Evolutionary conservation across 2,113 vertebrate genomes (phyloP).

Genomic region (Tursiops truncatus): DNA sequence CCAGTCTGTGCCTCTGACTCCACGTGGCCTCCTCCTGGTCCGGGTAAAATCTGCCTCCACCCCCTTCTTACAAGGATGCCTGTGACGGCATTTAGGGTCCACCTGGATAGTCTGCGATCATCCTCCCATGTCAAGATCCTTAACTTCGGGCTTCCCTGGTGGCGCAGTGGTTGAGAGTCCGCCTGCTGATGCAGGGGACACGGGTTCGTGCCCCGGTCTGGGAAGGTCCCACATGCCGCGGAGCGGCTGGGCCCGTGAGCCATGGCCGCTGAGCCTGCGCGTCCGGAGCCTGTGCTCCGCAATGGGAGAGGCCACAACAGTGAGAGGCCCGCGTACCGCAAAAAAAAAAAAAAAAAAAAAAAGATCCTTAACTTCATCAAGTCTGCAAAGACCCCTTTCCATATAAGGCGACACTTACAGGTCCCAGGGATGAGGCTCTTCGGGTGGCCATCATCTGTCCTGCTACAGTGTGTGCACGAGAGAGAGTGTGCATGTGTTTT

Average conservation of each 20-base stretch:
- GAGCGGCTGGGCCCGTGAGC: too few relatives aligned
- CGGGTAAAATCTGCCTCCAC: not conserved
- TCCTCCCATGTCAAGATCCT: not conserved
- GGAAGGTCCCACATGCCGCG: too few relatives aligned
- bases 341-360: too few relatives aligned
- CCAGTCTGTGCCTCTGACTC: not conserved
- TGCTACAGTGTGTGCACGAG: rapidly evolving
- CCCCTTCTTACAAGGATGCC: not conserved
- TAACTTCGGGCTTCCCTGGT: too few relatives aligned
- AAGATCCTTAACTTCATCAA: not conserved
- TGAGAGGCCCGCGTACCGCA: too few relatives aligned
- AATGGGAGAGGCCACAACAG: too few relatives aligned
- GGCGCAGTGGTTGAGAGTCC: too few relatives aligned
- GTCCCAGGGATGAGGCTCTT: not conserved
- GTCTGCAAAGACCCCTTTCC: not conserved
- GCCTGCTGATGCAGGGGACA: too few relatives aligned
- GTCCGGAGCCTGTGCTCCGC: too few relatives aligned
- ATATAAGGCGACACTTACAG: not conserved
- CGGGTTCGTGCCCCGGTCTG: too few relatives aligned
- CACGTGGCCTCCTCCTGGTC: not conserved
- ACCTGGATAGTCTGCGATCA: not conserved
- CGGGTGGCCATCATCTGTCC: too few relatives aligned
- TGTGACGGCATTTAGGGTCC: not conserved
- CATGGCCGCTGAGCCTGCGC: too few relatives aligned
- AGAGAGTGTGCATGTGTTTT: rapidly evolving